Base-by-base conservation (phyloP, 2,888 invertebrate genomes). In the Drosophila aldrichi region DNA sequence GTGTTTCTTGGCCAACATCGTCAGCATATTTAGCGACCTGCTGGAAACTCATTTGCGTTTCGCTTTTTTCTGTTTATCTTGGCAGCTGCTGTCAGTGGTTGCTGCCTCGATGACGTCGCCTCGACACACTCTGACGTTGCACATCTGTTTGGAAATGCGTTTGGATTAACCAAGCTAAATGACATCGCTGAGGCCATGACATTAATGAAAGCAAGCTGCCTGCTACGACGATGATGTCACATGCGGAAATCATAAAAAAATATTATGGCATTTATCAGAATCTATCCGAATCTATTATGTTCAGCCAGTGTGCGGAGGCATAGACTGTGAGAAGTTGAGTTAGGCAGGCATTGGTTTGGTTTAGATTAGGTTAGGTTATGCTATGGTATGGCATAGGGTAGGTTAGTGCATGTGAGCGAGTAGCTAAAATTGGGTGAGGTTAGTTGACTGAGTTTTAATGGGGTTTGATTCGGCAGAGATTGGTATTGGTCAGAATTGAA, bases 91-190 rank as follows among this genome's bases (percentile, higher is more conserved):
- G 65, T 68, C 59, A 74, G 79, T 65, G 70, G 63, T 69, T 72
- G 64, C 57, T 58, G 73, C 43, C 40, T 61, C 64, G 70, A 72
- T 84, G 85, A 82, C 82, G 81, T 81, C 61, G 70, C 54, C 46
- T 6, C 51, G 43, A 41, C 38, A 14, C 22, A 25, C 22, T 79
- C 86, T 83, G 82, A 83, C 80, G 72, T 49, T 82, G 88, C 82
- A 76, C 64, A 71, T 81, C 68, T 32, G 49, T 49, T 36, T 76
- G 88, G 85, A 87, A 82, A 82, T 82, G 88, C 88, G 85, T 74
- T 63, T 55, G 76, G 64, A 81, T 79, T 72, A 77, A 62, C 71
- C 22, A 54, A 54, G 55, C 49, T 58, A 59, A 66, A 64, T 40
- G 74, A 12, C 61, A 65, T 29, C 32, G 40, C 29, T 48, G 46